A percentile compares a stretch with the other conserved stretches of the same genome.
phyloP scores from a whole-genome alignment of 2,797 vertebrate genomes.

The Sciurus carolinensis region DNA sequence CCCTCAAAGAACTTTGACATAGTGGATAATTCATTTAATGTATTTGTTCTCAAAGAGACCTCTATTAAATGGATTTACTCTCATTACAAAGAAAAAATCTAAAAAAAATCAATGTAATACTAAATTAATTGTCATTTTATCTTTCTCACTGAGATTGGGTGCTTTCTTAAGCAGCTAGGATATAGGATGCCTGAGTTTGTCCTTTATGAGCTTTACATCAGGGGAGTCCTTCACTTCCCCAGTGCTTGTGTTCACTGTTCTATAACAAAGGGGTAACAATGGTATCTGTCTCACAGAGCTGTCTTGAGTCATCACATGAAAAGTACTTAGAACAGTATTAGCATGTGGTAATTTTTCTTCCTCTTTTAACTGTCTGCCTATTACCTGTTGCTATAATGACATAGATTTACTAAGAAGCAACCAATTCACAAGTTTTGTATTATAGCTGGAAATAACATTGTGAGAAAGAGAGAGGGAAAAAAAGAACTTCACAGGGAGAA shows the following conservation, averaged over 20 bases:
- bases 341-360: not conserved
- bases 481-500: not conserved
- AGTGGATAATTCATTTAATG: not conserved
- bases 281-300: not conserved
- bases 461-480: not conserved
- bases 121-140: conserved; percentile 27
- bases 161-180: not conserved
- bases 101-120: not conserved
- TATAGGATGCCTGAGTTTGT: not conserved
- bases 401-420: conserved; percentile 54
- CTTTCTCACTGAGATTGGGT: not conserved
- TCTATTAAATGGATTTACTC: conserved; percentile 32
- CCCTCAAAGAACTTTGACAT: not conserved
- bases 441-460: conserved; percentile 40
- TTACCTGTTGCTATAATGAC: conserved; percentile 58
- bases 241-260: not conserved
- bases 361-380: conserved; percentile 32
- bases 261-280: not conserved
- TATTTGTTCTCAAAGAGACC: not conserved
- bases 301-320: not conserved
- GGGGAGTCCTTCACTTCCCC: not conserved
- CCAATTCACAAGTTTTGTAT: conserved; percentile 35
- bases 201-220: not conserved
- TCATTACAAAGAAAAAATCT: not conserved
- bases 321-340: conserved; percentile 34